A percentile compares a stretch with the other conserved stretches of the same genome.
Evolutionary conservation across 2,888 invertebrate genomes (phyloP).

Genomic region (Lymantria dispar): DNA sequence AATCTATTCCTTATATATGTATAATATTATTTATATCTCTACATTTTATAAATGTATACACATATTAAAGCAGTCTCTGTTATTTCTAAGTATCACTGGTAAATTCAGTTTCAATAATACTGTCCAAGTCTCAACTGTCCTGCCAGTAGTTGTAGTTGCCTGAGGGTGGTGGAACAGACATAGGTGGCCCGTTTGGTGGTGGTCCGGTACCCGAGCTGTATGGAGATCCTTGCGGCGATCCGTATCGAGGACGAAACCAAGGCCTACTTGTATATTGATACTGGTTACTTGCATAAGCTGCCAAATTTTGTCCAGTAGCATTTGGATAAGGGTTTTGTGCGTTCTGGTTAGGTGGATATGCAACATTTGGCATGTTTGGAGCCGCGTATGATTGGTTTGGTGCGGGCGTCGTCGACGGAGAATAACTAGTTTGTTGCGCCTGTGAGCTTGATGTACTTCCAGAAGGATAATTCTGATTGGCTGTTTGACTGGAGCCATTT

Average conservation of each 20-base stretch:
- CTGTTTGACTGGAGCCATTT: constrained; percentile 54
- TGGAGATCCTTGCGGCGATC: constrained; percentile 70
- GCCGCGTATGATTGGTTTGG: constrained; percentile 61
- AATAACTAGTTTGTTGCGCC: constrained; percentile 59
- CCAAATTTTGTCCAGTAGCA: constrained; percentile 73
- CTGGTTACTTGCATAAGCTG: constrained; percentile 73
- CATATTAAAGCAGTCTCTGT: constrained; percentile 55
- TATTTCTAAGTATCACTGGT: constrained; percentile 36
- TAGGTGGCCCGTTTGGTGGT: constrained; percentile 54
- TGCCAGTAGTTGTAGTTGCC: constrained; percentile 75
- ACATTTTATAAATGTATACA: constrained; percentile 70
- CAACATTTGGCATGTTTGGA: constrained; percentile 53
- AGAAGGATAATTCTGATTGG: constrained; percentile 49
- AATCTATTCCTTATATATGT: constrained; percentile 26
- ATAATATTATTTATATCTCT: constrained; percentile 26
- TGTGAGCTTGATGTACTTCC: constrained; percentile 52
- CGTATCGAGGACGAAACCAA: constrained; percentile 72
- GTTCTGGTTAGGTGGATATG: constrained; percentile 56
- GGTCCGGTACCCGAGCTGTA: constrained; percentile 57
- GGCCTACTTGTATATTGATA: constrained; percentile 72
- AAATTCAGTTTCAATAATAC: constrained; percentile 39
- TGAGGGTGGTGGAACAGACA: constrained; percentile 68
- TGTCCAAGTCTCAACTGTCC: constrained; percentile 70
- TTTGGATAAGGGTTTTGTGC: constrained; percentile 70
- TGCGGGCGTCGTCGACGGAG: constrained; percentile 68